phyloP scores from a whole-genome alignment of 1,140 invertebrate genomes.

The Cyclina sinensis region DNA sequence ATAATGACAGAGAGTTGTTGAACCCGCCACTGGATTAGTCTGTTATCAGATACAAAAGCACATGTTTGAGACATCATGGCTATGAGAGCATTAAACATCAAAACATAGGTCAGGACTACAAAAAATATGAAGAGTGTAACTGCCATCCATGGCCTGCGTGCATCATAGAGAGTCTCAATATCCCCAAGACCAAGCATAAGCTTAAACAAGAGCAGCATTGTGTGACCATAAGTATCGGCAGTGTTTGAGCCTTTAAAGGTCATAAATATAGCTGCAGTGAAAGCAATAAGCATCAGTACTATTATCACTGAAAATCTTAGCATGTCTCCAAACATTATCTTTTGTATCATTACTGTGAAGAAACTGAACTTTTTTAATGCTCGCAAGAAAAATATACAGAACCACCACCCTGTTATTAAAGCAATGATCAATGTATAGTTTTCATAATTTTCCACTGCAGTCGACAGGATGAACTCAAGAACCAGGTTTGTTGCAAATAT shows the following conservation, averaged over 20 bases:
- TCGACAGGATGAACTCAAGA: conserved; percentile 29
- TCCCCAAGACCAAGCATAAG: conserved; percentile 78
- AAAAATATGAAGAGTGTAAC: conserved; percentile 74
- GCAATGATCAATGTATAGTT: conserved; percentile 71
- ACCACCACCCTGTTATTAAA: conserved; percentile 75
- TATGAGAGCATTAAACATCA: conserved; percentile 76
- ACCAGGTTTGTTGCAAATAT: conserved; percentile 50
- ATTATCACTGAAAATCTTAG: conserved; percentile 76
- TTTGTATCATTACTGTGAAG: conserved; percentile 79
- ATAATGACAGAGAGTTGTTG: conserved; percentile 75
- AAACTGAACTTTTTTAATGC: conserved; percentile 75
- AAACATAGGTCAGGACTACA: conserved; percentile 75
- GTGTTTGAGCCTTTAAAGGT: conserved; percentile 65
- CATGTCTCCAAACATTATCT: conserved; percentile 76
- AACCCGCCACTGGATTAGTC: conserved; percentile 68
- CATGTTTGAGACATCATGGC: conserved; percentile 81
- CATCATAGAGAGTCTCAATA: conserved; percentile 70
- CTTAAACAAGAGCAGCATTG: conserved; percentile 76
- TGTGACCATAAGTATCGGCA: conserved; percentile 24
- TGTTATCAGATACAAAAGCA: conserved; percentile 69
- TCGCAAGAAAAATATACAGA: conserved; percentile 74
- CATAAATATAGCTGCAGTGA: conserved; percentile 73
- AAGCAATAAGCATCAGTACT: conserved; percentile 69
- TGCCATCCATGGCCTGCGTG: conserved; percentile 75
- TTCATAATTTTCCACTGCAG: conserved; percentile 18